A percentile compares a stretch with the other conserved stretches of the same genome.
phyloP scores from a whole-genome alignment of 1,140 invertebrate species.

The Luehdorfia chinensis region DNA sequence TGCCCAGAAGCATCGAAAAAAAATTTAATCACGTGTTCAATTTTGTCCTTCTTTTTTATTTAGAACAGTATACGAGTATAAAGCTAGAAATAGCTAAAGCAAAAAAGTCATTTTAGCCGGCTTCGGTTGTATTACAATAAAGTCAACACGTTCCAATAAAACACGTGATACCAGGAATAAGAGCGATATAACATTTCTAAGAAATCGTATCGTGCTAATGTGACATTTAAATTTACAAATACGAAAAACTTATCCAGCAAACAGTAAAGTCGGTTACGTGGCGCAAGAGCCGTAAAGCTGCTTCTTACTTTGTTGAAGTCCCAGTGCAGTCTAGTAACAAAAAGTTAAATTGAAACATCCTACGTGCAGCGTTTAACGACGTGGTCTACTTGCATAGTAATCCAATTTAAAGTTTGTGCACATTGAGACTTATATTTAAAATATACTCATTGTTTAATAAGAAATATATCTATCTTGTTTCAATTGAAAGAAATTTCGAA shows the following conservation, averaged over 20 bases:
- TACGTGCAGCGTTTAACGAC: conserved; percentile 16
- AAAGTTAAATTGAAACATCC: conserved; percentile 19
- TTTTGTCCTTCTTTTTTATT: no score
- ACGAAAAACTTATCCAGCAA: conserved; percentile 12
- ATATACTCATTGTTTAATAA: conserved; percentile 1
- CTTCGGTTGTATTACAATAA: no score
- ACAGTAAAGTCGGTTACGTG: conserved; percentile 12
- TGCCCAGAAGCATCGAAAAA: no score
- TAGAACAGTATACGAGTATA: no score
- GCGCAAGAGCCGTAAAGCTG: conserved; percentile 14
- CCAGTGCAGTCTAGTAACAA: conserved; percentile 14
- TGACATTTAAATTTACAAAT: conserved; percentile 16
- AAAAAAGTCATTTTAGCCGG: no score
- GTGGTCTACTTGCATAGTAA: conserved; percentile 17
- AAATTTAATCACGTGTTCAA: no score
- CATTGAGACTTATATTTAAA: conserved; percentile 7
- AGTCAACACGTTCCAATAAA: neutral
- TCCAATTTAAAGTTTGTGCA: conserved; percentile 15
- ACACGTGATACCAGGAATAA: neutral
- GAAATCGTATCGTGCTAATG: conserved; percentile 11
- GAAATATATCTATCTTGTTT: no score
- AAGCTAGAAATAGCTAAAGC: no score
- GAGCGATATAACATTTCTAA: conserved; percentile 1
- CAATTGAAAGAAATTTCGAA: no score
- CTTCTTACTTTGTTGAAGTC: conserved; percentile 16